Evolutionary conservation across 1,140 invertebrate species (phyloP).

Genomic region (Dreissena polymorpha): DNA sequence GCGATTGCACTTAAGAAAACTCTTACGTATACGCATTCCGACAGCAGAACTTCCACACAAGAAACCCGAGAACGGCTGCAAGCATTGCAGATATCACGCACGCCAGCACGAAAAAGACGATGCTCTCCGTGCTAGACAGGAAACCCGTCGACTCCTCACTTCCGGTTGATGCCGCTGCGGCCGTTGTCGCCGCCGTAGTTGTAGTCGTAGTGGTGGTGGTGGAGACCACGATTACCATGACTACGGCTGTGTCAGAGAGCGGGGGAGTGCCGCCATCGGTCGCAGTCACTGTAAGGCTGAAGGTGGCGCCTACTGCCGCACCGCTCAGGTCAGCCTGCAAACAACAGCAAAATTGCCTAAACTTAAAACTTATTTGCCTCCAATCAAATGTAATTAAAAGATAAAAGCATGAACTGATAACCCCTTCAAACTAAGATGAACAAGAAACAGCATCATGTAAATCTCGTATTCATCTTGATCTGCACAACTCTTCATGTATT

Average conservation of each 20-base stretch:
- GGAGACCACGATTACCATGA: constrained; percentile 21
- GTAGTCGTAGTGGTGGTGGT: constrained; percentile 24
- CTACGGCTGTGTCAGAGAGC: not conserved
- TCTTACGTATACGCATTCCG: too few species aligned
- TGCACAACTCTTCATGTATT: too few species aligned
- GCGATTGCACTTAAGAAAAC: too few species aligned
- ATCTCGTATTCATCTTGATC: too few species aligned
- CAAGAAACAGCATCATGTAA: too few species aligned
- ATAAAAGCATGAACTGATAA: too few species aligned
- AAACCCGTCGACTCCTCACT: not conserved
- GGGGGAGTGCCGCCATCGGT: constrained; percentile 43
- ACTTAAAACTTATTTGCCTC: not conserved
- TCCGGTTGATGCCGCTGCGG: not conserved
- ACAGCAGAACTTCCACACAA: constrained; percentile 22
- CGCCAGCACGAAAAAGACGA: constrained; percentile 4
- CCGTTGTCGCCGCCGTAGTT: not conserved
- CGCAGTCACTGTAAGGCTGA: constrained; percentile 31
- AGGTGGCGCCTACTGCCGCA: constrained; percentile 5
- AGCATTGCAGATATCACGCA: not conserved
- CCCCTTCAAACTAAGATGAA: too few species aligned
- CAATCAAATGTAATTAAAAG: too few species aligned
- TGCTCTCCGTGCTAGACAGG: constrained; percentile 27
- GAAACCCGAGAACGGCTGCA: not conserved
- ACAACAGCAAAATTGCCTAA: not conserved
- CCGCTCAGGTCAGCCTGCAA: constrained; percentile 27